Conservation (phyloP, 2,113 vertebrate species). For the Albula goreensis region DNA sequence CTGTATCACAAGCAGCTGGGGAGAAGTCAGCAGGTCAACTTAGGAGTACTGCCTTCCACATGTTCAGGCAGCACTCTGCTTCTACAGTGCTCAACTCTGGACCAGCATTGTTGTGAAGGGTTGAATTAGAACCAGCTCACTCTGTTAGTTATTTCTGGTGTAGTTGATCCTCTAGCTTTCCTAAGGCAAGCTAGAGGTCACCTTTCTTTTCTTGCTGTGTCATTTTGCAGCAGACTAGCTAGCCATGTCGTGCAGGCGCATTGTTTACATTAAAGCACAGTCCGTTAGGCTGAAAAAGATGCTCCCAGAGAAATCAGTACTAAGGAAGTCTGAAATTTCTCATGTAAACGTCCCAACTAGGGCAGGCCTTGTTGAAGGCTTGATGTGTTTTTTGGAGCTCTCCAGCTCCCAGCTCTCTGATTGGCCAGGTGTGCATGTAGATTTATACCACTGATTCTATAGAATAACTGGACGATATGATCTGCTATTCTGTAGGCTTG, state of each 20-base stretch:
- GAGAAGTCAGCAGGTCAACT: background rate
- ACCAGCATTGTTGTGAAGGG: background rate
- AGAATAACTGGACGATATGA: background rate
- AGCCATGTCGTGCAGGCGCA: background rate
- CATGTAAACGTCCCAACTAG: background rate
- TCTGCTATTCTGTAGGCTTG: too few species aligned
- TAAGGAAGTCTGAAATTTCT: background rate
- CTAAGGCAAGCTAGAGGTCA: background rate
- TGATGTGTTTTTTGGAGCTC: background rate
- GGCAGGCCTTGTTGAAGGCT: background rate
- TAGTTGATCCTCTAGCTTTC: background rate
- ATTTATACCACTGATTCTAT: background rate
- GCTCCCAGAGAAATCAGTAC: background rate
- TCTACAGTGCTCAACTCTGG: background rate
- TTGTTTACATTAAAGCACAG: background rate
- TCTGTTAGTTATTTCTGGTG: constrained; percentile 5
- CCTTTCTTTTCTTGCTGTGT: background rate
- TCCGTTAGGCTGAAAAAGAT: background rate
- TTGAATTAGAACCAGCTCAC: constrained; percentile 22
- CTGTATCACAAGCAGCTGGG: background rate
- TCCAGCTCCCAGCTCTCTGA: background rate
- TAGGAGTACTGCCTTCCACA: constrained; percentile 5
- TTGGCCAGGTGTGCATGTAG: background rate
- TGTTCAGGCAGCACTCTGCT: background rate
- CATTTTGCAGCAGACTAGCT: background rate